Percentiles rank a stretch among this genome's conserved stretches.
phyloP scores from a whole-genome alignment of 1,140 invertebrate species.

The Camponotus floridanus region DNA sequence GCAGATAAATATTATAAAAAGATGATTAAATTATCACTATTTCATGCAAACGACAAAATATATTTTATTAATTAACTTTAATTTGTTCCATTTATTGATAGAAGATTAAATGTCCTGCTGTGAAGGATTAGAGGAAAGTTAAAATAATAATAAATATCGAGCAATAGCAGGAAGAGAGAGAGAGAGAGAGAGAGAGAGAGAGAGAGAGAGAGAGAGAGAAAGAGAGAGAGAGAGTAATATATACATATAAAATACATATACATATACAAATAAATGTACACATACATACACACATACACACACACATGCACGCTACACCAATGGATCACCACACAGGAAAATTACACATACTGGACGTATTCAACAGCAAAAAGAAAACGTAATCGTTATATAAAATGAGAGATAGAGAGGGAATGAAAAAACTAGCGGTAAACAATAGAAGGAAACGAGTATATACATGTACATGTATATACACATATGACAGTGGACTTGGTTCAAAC shows the following conservation, averaged over 20 bases:
- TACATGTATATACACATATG: slow-evolving; percentile 44
- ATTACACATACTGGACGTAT: slow-evolving; percentile 32
- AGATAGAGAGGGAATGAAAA: slow-evolving; percentile 13
- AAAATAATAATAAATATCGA: slow-evolving; percentile 16
- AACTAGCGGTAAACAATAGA: slow-evolving; percentile 68
- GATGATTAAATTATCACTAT: neutral
- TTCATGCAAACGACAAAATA: slow-evolving; percentile 14
- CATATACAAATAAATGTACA: neutral
- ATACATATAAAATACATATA: no score
- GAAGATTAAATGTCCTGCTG: neutral
- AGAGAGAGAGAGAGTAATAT: no score
- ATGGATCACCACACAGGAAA: slow-evolving; percentile 44
- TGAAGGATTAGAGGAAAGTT: neutral
- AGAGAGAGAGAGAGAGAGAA: no score
- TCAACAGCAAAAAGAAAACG: neutral
- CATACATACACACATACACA: neutral
- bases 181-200: no score
- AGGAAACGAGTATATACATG: slow-evolving; percentile 34
- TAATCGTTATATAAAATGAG: slow-evolving; percentile 30
- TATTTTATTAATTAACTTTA: neutral
- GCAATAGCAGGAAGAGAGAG: neutral
- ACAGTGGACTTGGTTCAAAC: slow-evolving; percentile 57
- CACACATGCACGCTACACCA: neutral
- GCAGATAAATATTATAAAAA: neutral
- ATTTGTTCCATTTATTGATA: neutral